Conservation (phyloP, 2,113 vertebrate genomes). For the Emberiza fucata region DNA sequence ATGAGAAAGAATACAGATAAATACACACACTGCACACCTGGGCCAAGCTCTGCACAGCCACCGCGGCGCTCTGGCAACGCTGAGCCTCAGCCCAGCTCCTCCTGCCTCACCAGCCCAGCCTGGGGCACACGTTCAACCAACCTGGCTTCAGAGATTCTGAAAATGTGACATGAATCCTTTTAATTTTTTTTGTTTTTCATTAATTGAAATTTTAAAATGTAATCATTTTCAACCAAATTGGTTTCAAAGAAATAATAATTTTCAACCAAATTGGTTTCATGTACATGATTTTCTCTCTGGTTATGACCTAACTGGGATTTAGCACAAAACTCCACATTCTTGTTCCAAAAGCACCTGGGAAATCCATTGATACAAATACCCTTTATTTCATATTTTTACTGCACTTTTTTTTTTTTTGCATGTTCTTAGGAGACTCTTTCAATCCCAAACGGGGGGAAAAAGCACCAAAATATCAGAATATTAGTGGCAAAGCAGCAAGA, state of each 20-base stretch:
- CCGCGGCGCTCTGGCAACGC: accelerated
- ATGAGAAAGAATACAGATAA: constrained; percentile 99
- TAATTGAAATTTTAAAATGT: no score
- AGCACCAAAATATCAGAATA: neutral
- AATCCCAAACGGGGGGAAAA: neutral
- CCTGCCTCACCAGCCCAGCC: neutral
- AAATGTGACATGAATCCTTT: no score
- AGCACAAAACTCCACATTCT: neutral
- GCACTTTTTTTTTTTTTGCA: neutral
- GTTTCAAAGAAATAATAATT: no score
- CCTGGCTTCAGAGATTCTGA: no score
- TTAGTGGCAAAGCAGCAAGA: no score
- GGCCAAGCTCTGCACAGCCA: neutral
- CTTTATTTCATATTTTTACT: neutral
- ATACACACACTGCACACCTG: constrained; percentile 80
- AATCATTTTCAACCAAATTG: no score
- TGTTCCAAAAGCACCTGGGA: neutral
- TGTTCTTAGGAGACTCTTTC: neutral
- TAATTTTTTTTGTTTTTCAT: no score
- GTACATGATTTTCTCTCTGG: accelerated
- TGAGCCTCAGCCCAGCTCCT: neutral
- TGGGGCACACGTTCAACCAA: no score
- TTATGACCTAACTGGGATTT: neutral
- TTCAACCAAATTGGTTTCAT: neutral
- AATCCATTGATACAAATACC: neutral